Evolutionary conservation across 2,113 vertebrate genomes (phyloP).

Genomic region (Eudyptes chrysolophus): DNA sequence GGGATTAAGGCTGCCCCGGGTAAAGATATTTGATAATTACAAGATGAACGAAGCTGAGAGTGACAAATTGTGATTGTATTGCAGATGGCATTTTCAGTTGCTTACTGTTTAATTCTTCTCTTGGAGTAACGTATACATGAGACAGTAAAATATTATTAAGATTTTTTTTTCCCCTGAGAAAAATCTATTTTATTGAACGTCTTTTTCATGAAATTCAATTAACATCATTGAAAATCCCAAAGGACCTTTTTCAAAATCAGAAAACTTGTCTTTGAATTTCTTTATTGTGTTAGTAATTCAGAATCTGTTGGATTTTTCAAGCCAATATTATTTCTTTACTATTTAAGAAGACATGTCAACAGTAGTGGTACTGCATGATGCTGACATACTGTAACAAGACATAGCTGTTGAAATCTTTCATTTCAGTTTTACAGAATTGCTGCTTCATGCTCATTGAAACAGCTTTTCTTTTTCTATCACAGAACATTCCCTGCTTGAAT

Average conservation of each 20-base stretch:
- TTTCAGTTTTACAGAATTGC: not conserved
- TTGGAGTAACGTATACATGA: not conserved
- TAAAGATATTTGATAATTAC: not conserved
- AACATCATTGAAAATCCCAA: not conserved
- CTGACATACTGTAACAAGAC: not conserved
- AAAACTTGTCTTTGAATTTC: not conserved
- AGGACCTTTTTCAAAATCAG: not conserved
- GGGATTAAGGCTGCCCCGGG: accelerated
- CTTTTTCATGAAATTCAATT: not conserved
- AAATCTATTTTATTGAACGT: not conserved
- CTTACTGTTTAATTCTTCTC: not conserved
- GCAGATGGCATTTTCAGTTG: not conserved
- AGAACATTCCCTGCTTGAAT: not conserved
- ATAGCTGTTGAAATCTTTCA: not conserved
- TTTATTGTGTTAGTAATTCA: not conserved
- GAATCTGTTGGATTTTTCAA: not conserved
- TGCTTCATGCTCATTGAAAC: not conserved
- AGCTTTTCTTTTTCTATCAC: not conserved
- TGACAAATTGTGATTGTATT: not conserved
- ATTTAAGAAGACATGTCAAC: not conserved
- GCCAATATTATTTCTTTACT: not conserved
- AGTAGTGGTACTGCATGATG: not conserved
- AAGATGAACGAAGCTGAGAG: not conserved
- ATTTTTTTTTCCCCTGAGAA: not conserved
- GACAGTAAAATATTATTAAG: not conserved